Percentiles rank a stretch among this genome's conserved stretches.
These are phyloP conservation scores for Pseudomyrmex flavicornis DNA, from an alignment of 1,140 invertebrate species.

Conservation along the genomic window DNA sequence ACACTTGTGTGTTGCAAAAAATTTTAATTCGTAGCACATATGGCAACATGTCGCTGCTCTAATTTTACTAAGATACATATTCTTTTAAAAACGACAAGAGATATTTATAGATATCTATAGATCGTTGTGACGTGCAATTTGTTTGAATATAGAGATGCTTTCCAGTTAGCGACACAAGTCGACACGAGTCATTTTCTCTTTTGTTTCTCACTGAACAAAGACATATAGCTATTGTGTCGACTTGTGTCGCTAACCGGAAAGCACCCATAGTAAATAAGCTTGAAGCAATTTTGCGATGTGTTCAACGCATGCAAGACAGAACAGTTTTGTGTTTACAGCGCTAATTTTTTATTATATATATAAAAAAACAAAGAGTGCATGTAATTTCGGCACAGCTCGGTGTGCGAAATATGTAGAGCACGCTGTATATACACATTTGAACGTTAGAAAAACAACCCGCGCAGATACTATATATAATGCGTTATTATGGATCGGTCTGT, in stretches of 20 bases:
- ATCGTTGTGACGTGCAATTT: too few species aligned
- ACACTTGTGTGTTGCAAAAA: conserved; percentile 32
- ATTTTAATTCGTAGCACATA: neutral
- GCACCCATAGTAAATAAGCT: neutral
- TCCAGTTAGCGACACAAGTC: too few species aligned
- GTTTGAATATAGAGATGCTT: too few species aligned
- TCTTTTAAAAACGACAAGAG: too few species aligned
- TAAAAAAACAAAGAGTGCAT: neutral
- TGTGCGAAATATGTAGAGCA: neutral
- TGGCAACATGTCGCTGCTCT: neutral
- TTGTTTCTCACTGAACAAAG: too few species aligned
- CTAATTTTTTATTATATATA: neutral
- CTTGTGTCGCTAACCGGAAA: neutral
- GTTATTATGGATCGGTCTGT: conserved; percentile 64
- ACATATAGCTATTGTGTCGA: too few species aligned
- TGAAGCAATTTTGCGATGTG: neutral
- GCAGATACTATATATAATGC: conserved; percentile 18
- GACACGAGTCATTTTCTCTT: too few species aligned
- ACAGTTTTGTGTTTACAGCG: neutral
- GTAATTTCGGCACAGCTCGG: neutral
- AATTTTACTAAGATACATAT: conserved; percentile 13
- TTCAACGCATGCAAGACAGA: neutral
- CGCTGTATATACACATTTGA: conserved; percentile 12
- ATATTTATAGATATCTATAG: too few species aligned
- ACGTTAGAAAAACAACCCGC: neutral